Percentiles rank a stretch among this genome's conserved stretches.
Conservation (phyloP, 2,113 vertebrate species). For the Rhinopomastus cyanomelas region DNA sequence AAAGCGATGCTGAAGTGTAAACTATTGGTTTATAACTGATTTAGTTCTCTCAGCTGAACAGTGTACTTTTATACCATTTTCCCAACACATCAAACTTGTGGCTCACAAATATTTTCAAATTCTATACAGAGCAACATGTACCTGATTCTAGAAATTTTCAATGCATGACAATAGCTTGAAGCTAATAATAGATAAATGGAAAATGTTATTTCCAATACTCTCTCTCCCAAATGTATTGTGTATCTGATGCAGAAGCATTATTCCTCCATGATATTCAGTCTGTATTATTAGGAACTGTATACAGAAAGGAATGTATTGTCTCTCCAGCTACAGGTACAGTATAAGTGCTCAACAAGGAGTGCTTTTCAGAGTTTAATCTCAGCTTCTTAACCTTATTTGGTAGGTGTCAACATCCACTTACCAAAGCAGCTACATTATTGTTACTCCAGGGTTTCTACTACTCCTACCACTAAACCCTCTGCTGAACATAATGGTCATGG, state of each 20-base stretch:
- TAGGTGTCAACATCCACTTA: not conserved
- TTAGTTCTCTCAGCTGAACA: not conserved
- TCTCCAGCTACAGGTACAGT: not conserved
- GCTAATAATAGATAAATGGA: not conserved
- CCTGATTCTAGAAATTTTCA: not conserved
- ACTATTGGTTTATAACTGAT: not conserved
- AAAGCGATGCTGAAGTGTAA: not conserved
- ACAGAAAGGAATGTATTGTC: not conserved
- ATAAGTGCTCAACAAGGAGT: not conserved
- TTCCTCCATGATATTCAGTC: not conserved
- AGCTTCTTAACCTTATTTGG: not conserved
- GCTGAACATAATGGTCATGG: not conserved
- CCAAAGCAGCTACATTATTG: not conserved
- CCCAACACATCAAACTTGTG: not conserved
- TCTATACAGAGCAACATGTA: not conserved
- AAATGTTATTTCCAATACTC: not conserved
- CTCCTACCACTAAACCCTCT: not conserved
- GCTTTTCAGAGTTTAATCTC: not conserved
- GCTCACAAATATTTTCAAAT: not conserved
- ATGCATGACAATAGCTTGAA: not conserved
- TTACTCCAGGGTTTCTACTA: not conserved
- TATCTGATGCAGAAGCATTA: not conserved
- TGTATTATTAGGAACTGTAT: not conserved
- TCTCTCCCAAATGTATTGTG: not conserved
- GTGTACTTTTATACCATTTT: not conserved